A percentile compares a stretch with the other conserved stretches of the same genome.
phyloP scores from a whole-genome alignment of 2,888 invertebrate species.

The Diogma glabrata region DNA sequence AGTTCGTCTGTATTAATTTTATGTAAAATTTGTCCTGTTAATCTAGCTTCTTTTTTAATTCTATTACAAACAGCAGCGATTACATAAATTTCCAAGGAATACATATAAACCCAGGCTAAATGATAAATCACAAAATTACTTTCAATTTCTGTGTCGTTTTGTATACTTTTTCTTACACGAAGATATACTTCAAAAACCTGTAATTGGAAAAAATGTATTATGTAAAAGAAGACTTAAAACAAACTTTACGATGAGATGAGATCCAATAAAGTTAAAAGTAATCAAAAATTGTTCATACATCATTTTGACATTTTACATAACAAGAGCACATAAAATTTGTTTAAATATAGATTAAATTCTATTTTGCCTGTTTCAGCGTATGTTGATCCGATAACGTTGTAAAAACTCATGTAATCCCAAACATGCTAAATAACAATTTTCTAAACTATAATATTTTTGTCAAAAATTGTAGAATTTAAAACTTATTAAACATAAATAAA shows the following conservation, averaged over 20 bases:
- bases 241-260: neutral
- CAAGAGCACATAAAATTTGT: no score
- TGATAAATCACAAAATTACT: neutral
- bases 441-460: no score
- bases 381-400: no score
- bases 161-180: neutral
- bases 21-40: conserved; percentile 5
- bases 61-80: neutral
- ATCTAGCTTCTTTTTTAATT: conserved; percentile 1
- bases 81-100: conserved; percentile 1
- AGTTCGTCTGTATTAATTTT: conserved; percentile 6
- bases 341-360: no score
- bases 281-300: neutral
- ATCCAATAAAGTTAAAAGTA: neutral
- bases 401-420: no score
- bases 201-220: neutral
- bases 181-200: neutral
- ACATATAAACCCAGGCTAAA: conserved; percentile 1
- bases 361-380: no score
- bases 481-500: no score
- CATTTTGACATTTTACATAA: no score
- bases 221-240: neutral
- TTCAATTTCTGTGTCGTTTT: neutral
- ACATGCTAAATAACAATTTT: no score
- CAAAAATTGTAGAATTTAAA: no score